Percentiles rank a stretch among this genome's conserved stretches.
Evolutionary conservation across 2,113 vertebrate species (phyloP).

Genomic region (Australoheros scitulus): DNA sequence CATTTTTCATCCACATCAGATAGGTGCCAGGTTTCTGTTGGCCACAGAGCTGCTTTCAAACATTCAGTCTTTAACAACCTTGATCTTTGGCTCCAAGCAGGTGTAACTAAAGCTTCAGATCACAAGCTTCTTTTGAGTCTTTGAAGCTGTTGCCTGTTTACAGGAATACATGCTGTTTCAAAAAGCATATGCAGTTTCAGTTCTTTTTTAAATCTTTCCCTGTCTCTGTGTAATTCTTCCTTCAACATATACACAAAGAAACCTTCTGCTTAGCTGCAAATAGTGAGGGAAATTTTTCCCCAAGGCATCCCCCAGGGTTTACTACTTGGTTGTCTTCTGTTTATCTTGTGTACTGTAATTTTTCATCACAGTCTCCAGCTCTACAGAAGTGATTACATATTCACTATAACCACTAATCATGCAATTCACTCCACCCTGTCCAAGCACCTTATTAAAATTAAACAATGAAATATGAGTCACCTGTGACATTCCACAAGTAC

Average conservation of each 20-base stretch:
- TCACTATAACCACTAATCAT: not conserved
- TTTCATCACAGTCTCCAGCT: not conserved
- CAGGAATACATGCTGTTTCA: not conserved
- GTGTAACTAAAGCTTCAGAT: constrained; percentile 2
- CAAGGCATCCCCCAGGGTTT: not conserved
- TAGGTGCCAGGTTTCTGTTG: constrained; percentile 25
- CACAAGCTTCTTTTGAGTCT: not conserved
- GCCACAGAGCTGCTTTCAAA: constrained; percentile 7
- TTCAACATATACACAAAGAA: not conserved
- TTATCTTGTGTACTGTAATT: not conserved
- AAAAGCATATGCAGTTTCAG: not conserved
- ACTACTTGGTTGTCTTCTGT: not conserved
- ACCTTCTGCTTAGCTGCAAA: not conserved
- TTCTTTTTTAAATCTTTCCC: not conserved
- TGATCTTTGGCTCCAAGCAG: not conserved
- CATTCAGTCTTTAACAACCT: not conserved
- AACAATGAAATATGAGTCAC: not conserved
- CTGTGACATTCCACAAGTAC: not conserved
- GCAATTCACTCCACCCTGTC: not conserved
- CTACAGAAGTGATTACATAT: not conserved
- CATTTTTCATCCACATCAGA: constrained; percentile 22
- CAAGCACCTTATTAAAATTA: constrained; percentile 23
- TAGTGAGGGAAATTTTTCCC: rapidly evolving
- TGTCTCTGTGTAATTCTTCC: not conserved
- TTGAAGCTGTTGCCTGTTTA: not conserved